Base-by-base conservation (phyloP, 2,888 invertebrate genomes). In the Coelinius sp. region DNA sequence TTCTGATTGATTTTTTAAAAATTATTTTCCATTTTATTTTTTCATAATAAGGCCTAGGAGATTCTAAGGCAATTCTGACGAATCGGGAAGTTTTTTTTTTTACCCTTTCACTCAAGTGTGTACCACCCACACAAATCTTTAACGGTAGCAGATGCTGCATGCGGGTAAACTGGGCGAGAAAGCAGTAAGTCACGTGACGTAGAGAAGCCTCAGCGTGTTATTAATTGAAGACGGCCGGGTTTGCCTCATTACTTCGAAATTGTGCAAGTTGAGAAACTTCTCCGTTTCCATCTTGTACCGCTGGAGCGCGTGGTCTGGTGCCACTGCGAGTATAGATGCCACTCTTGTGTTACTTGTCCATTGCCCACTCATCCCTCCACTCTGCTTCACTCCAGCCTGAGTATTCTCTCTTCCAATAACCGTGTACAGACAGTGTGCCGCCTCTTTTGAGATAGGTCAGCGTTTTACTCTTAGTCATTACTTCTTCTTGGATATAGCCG, bases 171-270 rank as follows among this genome's bases (percentile, higher is more conserved):
- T 70, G 62, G 49, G 12, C 31, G 49, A 70, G 44, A 71, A 35
- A 31, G 70, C 67, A 59, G 71, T 49, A 70, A 76, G 67, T 73
- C 75, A 71, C 62, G 71, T 67, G 70, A 75, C 75, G 70, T 14
- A 56, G 62, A n/a, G 71, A 52, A 14, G 38, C 65, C 67, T 25
- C 53, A 70, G 56, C 65, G 68, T 68, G 73, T 76, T 77, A 77
- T 76, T 77, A 76, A 77, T 77, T 77, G 76, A 75, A 75, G 74
- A 74, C 63, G 41, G 71, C 67, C 68, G 46, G 70, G 72, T 52
- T 73, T 53, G 73, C 68, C 75, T 77, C 76, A 71, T 77, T 77
- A 72, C 73, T 75, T 71, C 69, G 63, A 75, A 77, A 77, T 76
- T 77, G 73, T 75, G 69, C 73, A 76, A 77, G 70, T 77, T 76